A percentile compares a stretch with the other conserved stretches of the same genome.
Evolutionary conservation across 1,140 invertebrate genomes (phyloP).

Genomic region (Danaus plexippus): DNA sequence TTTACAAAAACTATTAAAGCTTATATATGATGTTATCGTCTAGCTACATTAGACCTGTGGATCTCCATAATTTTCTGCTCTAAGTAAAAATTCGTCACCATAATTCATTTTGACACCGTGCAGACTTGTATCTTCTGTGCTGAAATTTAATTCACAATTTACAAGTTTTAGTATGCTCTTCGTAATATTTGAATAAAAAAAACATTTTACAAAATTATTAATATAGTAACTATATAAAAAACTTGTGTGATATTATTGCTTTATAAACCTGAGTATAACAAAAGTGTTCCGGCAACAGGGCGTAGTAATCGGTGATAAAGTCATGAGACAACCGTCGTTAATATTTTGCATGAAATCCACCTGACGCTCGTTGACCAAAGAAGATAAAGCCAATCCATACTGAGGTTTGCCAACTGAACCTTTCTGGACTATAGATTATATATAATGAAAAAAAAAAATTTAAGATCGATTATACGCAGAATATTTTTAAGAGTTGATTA

Average conservation of each 20-base stretch:
- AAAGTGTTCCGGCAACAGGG: conserved; percentile 62
- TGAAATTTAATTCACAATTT: conserved; percentile 18
- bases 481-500: conserved; percentile 13
- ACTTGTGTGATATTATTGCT: too few species aligned
- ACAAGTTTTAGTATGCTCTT: background rate
- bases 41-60: conserved; percentile 28
- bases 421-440: conserved; percentile 3
- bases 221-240: too few species aligned
- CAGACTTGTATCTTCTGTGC: conserved; percentile 35
- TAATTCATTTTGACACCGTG: conserved; percentile 55
- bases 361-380: conserved; percentile 47
- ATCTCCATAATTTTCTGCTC: conserved; percentile 56
- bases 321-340: conserved; percentile 55
- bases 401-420: conserved; percentile 29
- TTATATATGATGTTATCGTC: too few species aligned
- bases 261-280: conserved; percentile 44
- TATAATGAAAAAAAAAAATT: background rate
- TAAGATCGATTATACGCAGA: too few species aligned
- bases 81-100: conserved; percentile 57
- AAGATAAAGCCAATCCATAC: conserved; percentile 53
- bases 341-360: conserved; percentile 62
- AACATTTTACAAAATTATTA: too few species aligned
- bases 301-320: conserved; percentile 54
- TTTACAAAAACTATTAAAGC: too few species aligned
- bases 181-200: too few species aligned